These are phyloP conservation scores for Slavum lentiscoides DNA, from an alignment of 2,888 invertebrate species.

Conservation along the genomic window DNA sequence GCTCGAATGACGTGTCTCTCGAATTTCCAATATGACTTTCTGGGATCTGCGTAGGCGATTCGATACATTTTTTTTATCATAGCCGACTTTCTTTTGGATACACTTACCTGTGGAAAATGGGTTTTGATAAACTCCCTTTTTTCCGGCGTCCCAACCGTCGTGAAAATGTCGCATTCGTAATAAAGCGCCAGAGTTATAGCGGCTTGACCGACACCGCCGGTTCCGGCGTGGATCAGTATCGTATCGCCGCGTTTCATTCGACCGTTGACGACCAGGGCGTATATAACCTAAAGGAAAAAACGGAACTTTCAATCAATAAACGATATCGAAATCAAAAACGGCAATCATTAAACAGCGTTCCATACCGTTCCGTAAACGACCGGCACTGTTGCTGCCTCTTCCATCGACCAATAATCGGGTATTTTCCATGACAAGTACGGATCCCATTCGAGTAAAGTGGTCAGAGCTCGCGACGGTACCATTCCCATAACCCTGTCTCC, in stretches of 20 bases:
- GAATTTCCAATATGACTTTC: conserved; percentile 82
- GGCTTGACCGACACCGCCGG: conserved; percentile 77
- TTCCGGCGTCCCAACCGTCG: conserved; percentile 71
- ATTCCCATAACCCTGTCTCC: conserved; percentile 63
- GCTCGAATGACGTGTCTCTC: conserved; percentile 83
- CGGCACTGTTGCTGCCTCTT: conserved; percentile 71
- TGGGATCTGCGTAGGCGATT: conserved; percentile 60
- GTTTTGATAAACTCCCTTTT: conserved; percentile 69
- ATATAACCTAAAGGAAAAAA: conserved; percentile 62
- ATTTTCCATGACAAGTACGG: conserved; percentile 63
- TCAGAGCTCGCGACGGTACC: conserved; percentile 61
- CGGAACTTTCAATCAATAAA: conserved; percentile 1
- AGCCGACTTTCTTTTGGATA: not conserved
- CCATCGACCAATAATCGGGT: conserved; percentile 67
- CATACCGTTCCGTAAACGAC: conserved; percentile 67
- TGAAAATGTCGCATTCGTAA: conserved; percentile 69
- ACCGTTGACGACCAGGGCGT: conserved; percentile 66
- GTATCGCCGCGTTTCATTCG: conserved; percentile 62
- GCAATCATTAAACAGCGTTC: too few relatives aligned
- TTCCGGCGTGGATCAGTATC: conserved; percentile 66
- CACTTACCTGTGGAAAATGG: conserved; percentile 63
- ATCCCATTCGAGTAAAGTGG: conserved; percentile 64
- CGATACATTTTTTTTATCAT: not conserved
- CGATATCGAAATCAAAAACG: too few relatives aligned
- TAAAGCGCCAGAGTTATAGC: conserved; percentile 74